Conservation (phyloP, 2,888 invertebrate species). For the Tricholauxania praeusta region DNA sequence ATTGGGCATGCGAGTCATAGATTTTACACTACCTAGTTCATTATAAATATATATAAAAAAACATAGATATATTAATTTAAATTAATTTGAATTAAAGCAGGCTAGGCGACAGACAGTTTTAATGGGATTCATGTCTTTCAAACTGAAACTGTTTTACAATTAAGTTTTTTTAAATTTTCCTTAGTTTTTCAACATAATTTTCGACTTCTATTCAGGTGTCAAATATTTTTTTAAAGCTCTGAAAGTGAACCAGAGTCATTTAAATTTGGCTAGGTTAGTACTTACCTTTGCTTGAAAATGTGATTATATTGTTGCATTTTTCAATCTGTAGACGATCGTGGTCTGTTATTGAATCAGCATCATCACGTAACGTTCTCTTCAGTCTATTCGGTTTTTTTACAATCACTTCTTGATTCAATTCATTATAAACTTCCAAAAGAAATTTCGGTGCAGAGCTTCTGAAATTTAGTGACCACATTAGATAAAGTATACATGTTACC, state of each 20-base stretch:
- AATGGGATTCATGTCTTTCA: not conserved
- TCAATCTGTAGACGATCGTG: constrained; percentile 86
- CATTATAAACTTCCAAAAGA: constrained; percentile 87
- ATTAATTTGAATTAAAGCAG: not conserved
- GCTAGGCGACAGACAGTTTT: too few relatives aligned
- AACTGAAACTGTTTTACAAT: not conserved
- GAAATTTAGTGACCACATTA: constrained; percentile 54
- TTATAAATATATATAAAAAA: constrained; percentile 5
- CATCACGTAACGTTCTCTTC: constrained; percentile 54
- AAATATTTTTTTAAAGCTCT: too few relatives aligned
- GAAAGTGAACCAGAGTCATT: too few relatives aligned
- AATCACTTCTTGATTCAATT: constrained; percentile 72
- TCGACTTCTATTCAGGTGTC: too few relatives aligned
- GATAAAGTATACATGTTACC: not conserved
- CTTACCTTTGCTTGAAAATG: constrained; percentile 88
- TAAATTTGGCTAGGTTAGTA: too few relatives aligned
- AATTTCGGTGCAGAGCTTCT: constrained; percentile 79
- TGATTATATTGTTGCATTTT: constrained; percentile 93
- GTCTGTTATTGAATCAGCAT: constrained; percentile 73
- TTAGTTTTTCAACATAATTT: too few relatives aligned
- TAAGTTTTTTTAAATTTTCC: too few relatives aligned
- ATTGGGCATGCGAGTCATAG: constrained; percentile 66
- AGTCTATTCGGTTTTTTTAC: constrained; percentile 50
- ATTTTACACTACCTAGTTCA: constrained; percentile 22
- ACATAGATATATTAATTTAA: not conserved